Evolutionary conservation across 37 sponge, comb jelly and placozoan genomes (phyloP).

Genomic region (Bolinopsis microptera): DNA sequence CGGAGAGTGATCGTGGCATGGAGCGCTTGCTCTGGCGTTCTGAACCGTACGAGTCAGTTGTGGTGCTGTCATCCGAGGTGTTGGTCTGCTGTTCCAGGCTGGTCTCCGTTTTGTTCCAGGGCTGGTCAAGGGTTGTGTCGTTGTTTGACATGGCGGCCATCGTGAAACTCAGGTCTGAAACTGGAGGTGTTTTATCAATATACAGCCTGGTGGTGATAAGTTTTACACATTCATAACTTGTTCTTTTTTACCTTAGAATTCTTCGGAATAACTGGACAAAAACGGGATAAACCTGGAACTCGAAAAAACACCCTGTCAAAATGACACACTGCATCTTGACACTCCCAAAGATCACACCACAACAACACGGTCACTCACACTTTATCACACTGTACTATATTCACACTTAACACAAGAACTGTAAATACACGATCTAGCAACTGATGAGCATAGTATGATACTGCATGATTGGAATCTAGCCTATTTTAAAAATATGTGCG

Average conservation of each 20-base stretch:
- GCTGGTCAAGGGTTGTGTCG: not conserved
- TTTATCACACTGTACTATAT: too few species aligned
- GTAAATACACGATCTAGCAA: too few species aligned
- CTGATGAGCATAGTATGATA: too few species aligned
- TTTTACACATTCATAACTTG: not conserved
- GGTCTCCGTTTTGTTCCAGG: not conserved
- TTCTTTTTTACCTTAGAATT: not conserved
- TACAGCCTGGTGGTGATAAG: too few species aligned
- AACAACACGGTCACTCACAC: too few species aligned
- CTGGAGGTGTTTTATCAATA: not conserved
- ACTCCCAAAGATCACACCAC: too few species aligned
- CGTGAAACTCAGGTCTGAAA: conserved; percentile 22
- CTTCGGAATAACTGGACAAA: not conserved
- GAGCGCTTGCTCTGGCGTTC: not conserved
- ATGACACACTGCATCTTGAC: not conserved
- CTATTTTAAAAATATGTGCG: too few species aligned
- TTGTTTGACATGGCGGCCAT: not conserved
- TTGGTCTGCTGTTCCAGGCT: not conserved
- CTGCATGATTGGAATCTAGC: too few species aligned
- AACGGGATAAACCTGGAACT: not conserved
- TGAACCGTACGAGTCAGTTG: not conserved
- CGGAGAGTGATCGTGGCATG: conserved; percentile 32
- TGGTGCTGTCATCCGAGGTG: not conserved
- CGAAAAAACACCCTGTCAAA: not conserved
- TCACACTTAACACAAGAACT: too few species aligned